Percentiles rank a stretch among this genome's conserved stretches.
Conservation (phyloP, 2,888 invertebrate species). For the Macaria liturata region DNA sequence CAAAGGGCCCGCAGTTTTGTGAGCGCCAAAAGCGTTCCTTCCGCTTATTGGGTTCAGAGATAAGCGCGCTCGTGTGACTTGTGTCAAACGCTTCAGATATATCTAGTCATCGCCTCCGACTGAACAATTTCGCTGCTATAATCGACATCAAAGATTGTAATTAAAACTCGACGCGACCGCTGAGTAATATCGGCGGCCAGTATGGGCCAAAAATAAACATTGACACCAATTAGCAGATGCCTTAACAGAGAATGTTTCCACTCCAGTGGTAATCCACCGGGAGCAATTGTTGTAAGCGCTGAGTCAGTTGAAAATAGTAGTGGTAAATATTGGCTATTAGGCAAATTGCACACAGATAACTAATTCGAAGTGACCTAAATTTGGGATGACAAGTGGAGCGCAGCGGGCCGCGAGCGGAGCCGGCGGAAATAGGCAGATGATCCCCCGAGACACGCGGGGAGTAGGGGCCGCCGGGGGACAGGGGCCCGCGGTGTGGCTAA, state of each 20-base stretch:
- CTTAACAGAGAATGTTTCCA: constrained; percentile 31
- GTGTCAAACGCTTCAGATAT: constrained; percentile 25
- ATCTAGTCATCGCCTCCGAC: constrained; percentile 23
- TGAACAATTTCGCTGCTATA: constrained; percentile 38
- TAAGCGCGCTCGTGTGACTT: constrained; percentile 24
- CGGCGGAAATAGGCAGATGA: constrained; percentile 61
- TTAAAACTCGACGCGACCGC: constrained; percentile 44
- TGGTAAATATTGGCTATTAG: constrained; percentile 50
- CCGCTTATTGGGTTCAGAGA: constrained; percentile 39
- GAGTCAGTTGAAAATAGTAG: constrained; percentile 41
- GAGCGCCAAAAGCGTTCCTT: constrained; percentile 46
- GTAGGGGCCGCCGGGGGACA: constrained; percentile 57
- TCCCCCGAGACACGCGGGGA: constrained; percentile 56
- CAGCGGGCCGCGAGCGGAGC: constrained; percentile 44
- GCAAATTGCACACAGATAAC: constrained; percentile 60
- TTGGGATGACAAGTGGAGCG: constrained; percentile 61
- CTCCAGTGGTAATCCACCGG: constrained; percentile 44
- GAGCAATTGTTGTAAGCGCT: constrained; percentile 38
- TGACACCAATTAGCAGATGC: constrained; percentile 62
- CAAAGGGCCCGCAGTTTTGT: constrained; percentile 46
- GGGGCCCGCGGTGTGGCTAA: constrained; percentile 38
- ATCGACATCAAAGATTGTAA: constrained; percentile 51
- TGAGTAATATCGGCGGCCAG: constrained; percentile 45
- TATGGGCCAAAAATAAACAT: constrained; percentile 58
- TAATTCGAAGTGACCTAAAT: constrained; percentile 74